These are phyloP conservation scores for Carcina quercana DNA, from an alignment of 2,888 invertebrate species.

Conservation along the genomic window DNA sequence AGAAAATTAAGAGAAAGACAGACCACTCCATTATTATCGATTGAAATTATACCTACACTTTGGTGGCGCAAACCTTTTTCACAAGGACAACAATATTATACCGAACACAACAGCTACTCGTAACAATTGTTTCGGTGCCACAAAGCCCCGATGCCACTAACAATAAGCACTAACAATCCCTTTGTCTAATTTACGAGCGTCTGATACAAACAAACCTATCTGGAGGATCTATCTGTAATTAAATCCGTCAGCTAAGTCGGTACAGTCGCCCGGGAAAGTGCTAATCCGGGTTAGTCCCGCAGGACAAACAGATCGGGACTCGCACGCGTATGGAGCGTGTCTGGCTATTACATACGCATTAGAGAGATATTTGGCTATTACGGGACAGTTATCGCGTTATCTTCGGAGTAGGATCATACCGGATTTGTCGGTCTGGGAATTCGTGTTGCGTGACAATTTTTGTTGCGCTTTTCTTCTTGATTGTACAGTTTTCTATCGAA, in stretches of 20 bases:
- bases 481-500: not conserved
- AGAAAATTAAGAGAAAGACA: too few relatives aligned
- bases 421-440: slow-evolving; percentile 53
- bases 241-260: slow-evolving; percentile 36
- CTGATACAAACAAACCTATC: slow-evolving; percentile 38
- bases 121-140: slow-evolving; percentile 17
- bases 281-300: slow-evolving; percentile 56
- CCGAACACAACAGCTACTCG: not conserved
- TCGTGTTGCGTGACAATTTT: too few relatives aligned
- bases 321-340: slow-evolving; percentile 49
- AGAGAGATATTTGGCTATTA: slow-evolving; percentile 60
- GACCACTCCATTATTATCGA: too few relatives aligned
- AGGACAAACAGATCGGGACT: slow-evolving; percentile 41
- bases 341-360: slow-evolving; percentile 57
- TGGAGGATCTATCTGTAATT: slow-evolving; percentile 60
- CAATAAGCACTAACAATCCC: slow-evolving; percentile 38
- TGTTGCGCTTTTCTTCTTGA: not conserved
- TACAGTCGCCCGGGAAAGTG: slow-evolving; percentile 52
- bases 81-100: too few relatives aligned
- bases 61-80: too few relatives aligned
- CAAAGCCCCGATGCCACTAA: too few relatives aligned
- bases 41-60: too few relatives aligned
- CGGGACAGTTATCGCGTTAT: slow-evolving; percentile 61
- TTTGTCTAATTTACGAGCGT: slow-evolving; percentile 54
- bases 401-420: slow-evolving; percentile 44